Percentiles rank a stretch among this genome's conserved stretches.
Conservation (phyloP, 1,140 invertebrate species). For the Coelopa frigida region DNA sequence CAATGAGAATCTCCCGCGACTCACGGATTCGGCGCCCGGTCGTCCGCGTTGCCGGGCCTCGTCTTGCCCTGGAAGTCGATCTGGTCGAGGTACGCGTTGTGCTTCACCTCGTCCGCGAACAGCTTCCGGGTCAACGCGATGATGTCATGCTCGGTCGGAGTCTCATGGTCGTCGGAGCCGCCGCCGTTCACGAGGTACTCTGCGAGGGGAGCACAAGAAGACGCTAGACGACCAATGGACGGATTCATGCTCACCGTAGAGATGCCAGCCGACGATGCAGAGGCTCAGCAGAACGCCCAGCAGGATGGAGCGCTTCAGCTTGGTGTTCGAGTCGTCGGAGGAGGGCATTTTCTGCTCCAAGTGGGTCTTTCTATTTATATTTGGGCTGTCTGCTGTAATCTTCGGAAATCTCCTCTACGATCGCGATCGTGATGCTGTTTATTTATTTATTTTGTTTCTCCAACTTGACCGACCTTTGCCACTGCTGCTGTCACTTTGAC, state of each 20-base stretch:
- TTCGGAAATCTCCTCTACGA: too few species aligned
- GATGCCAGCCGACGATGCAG: conserved; percentile 35
- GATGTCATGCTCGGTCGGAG: conserved; percentile 14
- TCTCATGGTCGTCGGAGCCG: background rate
- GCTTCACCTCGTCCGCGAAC: conserved; percentile 24
- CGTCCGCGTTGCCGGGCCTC: conserved; percentile 52
- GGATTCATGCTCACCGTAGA: conserved; percentile 34
- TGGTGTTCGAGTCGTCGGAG: conserved; percentile 35
- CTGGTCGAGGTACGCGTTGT: conserved; percentile 28
- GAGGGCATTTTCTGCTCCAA: too few species aligned
- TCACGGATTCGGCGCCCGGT: conserved; percentile 64
- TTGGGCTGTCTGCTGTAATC: too few species aligned
- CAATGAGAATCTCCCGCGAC: conserved; percentile 1
- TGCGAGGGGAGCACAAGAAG: conserved; percentile 21
- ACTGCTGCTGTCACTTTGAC: too few species aligned
- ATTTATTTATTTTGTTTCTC: too few species aligned
- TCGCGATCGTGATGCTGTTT: too few species aligned
- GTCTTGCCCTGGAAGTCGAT: conserved; percentile 57
- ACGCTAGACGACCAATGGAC: conserved; percentile 18
- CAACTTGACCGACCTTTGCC: too few species aligned
- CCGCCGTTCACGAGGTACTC: conserved; percentile 10
- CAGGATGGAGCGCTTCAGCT: conserved; percentile 34
- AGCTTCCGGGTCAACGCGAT: conserved; percentile 15
- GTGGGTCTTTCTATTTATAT: too few species aligned
- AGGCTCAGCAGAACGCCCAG: conserved; percentile 27